Base-by-base conservation (phyloP, 1,140 invertebrate species). In the Chlorops oryzae region DNA sequence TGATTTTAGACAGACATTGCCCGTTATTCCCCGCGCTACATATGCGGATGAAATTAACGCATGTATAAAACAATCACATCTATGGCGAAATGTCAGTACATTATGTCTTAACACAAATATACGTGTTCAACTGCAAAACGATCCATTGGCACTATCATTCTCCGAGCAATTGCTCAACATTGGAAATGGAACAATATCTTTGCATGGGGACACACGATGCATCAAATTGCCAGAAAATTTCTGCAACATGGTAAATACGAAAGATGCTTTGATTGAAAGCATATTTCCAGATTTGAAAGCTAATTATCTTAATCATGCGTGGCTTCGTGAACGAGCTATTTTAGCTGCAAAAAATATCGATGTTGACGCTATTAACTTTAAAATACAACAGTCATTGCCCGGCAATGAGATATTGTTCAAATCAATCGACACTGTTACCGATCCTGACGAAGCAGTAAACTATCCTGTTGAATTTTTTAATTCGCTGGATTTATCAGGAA, bases 381-480 rank as follows among this genome's bases (percentile, higher is more conserved):
- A 47, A 40, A 63, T 73, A 59, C 62, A 66, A 57, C 46, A 59
- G 40, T 9, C 48, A 45, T 57, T 74, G 27, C 48, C 52, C 24
- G 59, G 69, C 24, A 41, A 63, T 49, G 40, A 52, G 35, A 49
- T 52, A 53, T 58, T 56, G 46, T 74, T 56, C 53, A 65, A 70
- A 59, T 74, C 66, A 17, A 59, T 74, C 37, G 66, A 74, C 57
- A 62, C 63, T 35, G 59, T 65, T 44, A 45, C 59, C 18, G 55
- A 71, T 56, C 25, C 56, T 53, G 54, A 72, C 45, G 62, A 74
- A 52, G 61, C 51, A 9, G 59, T 64, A 27, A 67, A 70, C 51
- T 73, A 73, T 70, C 63, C 72, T 56, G 53, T 56, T 22, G 72
- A 75, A 65, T 74, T 74, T 61, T 64, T 73, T 35, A 73, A 72